These are phyloP conservation scores for Heliothis virescens DNA, from an alignment of 1,140 invertebrate genomes.

Conservation along the genomic window DNA sequence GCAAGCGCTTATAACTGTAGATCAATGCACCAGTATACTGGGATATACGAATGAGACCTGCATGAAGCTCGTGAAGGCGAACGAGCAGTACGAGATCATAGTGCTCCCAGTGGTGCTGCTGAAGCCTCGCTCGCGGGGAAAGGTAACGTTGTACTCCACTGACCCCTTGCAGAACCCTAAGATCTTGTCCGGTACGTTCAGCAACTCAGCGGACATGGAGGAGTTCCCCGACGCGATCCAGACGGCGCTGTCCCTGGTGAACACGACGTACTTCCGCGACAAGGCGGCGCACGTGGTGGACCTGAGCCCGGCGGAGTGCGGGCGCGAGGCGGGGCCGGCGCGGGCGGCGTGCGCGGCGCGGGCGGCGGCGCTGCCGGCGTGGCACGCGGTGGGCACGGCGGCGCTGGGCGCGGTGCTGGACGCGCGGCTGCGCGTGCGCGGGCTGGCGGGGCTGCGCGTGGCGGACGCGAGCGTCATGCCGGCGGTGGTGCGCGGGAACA, in stretches of 20 bases:
- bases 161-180: constrained; percentile 89
- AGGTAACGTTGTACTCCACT: constrained; percentile 84
- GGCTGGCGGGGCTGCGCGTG: constrained; percentile 86
- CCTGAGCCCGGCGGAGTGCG: constrained; percentile 60
- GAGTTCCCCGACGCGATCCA: constrained; percentile 65
- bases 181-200: constrained; percentile 91
- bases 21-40: constrained; percentile 55
- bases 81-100: constrained; percentile 63
- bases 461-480: constrained; percentile 89
- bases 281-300: constrained; percentile 67
- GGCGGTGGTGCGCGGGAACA: constrained; percentile 88
- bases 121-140: constrained; percentile 78
- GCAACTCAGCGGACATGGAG: constrained; percentile 83
- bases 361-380: constrained; percentile 68
- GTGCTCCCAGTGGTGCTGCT: constrained; percentile 69
- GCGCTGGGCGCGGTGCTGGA: constrained; percentile 86
- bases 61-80: constrained; percentile 58
- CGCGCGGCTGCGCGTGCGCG: constrained; percentile 83
- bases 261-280: constrained; percentile 66
- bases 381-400: constrained; percentile 85
- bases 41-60: constrained; percentile 69
- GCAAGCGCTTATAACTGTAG: constrained; percentile 49
- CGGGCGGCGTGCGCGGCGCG: constrained; percentile 59
- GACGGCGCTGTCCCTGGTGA: constrained; percentile 59
- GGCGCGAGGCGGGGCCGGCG: constrained; percentile 44